Evolutionary conservation across 53 echinoderm and acorn worm species (phyloP), one percentile per base, ranked within the genome.

Genomic region (Hippasteria phrygiana): DNA sequence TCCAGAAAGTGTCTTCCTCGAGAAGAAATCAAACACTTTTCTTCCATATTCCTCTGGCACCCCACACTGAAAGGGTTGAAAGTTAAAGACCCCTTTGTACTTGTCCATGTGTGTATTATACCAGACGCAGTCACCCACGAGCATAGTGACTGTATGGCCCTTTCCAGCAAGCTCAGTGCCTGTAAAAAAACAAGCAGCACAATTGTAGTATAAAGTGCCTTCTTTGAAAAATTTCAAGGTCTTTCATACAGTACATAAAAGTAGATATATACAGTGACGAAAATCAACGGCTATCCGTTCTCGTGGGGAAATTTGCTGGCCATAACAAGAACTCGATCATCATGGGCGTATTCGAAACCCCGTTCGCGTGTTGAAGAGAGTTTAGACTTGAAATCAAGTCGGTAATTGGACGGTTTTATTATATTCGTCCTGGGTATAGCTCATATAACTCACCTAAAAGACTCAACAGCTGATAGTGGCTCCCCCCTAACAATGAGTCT

Each of bases 381-480:
- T n/a, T n/a, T n/a, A n/a, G n/a, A n/a, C n/a, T n/a, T n/a, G n/a
- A n/a, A n/a, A n/a, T n/a, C n/a, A n/a, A n/a, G n/a, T n/a, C n/a
- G n/a, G n/a, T n/a, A n/a, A n/a, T n/a, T n/a, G n/a, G n/a, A n/a
- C n/a, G n/a, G n/a, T n/a, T n/a, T n/a, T n/a, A n/a, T n/a, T n/a
- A n/a, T n/a, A n/a, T n/a, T n/a, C n/a, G n/a, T n/a, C n/a, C n/a
- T n/a, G n/a, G n/a, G n/a, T n/a, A n/a, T n/a, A n/a, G n/a, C n/a
- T n/a, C n/a, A n/a, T n/a, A 12, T 24, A 3, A 62, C 63, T 80
- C 5, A 85, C 85, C 85, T 39, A 85, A 22, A 24, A 85, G 69
- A 55, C 24, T 70, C 51, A 85, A 38, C 8, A 85, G 8, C 85
- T 85, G 70, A 27, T 22, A 71, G 36, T 85, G 85, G 27, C 85